Conservation (phyloP, 1,140 invertebrate species). For the Drosophila orena region DNA sequence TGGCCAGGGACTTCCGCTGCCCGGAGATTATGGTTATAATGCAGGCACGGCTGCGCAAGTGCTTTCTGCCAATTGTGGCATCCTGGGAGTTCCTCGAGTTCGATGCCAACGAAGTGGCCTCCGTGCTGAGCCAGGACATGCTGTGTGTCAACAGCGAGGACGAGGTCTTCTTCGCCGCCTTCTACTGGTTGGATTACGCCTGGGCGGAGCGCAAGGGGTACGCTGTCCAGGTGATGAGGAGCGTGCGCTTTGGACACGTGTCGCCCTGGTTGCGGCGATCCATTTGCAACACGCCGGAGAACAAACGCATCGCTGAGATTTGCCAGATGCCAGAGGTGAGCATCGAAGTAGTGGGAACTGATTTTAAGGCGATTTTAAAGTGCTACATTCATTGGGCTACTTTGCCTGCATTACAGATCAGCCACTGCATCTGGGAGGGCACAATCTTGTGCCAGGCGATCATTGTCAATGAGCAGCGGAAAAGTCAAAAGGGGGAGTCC, state of each 20-base stretch:
- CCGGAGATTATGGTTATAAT: conserved; percentile 31
- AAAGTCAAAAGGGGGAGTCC: accelerated
- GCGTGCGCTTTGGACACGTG: conserved; percentile 17
- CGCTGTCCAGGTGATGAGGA: conserved; percentile 1
- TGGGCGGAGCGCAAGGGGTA: conserved; percentile 17
- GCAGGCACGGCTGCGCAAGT: conserved; percentile 10
- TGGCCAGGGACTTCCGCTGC: neutral
- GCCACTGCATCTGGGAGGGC: neutral
- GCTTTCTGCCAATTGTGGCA: conserved; percentile 35
- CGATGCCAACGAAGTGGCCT: conserved; percentile 13
- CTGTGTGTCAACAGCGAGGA: conserved; percentile 52
- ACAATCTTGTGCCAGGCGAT: neutral
- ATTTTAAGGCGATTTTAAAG: neutral
- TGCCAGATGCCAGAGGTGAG: conserved; percentile 13
- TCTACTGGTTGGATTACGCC: conserved; percentile 37
- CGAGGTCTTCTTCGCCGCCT: conserved; percentile 44
- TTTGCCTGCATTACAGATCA: neutral
- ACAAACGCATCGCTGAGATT: neutral
- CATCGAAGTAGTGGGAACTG: too few species aligned
- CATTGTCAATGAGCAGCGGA: neutral
- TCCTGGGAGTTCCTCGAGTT: conserved; percentile 29
- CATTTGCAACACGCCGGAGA: conserved; percentile 12
- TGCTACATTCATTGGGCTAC: neutral
- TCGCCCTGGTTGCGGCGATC: conserved; percentile 36
- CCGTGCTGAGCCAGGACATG: conserved; percentile 12